Evolutionary conservation across 2,888 invertebrate genomes (phyloP).

Genomic region (Psylliodes chrysocephalus): DNA sequence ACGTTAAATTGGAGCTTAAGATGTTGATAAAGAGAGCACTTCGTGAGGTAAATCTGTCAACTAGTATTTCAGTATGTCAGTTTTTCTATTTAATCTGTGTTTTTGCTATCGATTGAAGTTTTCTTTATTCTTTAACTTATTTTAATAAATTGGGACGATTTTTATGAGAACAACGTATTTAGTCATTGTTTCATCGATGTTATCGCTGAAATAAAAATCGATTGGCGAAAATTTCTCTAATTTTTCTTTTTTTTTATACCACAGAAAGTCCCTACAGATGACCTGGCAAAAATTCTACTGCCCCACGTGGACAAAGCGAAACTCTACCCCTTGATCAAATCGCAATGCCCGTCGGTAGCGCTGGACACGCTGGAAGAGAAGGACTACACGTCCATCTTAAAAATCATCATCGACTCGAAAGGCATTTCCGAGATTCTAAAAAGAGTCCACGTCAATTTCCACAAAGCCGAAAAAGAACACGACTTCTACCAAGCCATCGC

Average conservation of each 20-base stretch:
- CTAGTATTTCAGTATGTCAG: too few relatives aligned
- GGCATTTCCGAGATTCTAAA: slow-evolving; percentile 35
- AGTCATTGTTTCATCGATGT: too few relatives aligned
- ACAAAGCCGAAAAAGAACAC: slow-evolving; percentile 6
- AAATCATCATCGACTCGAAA: slow-evolving; percentile 32
- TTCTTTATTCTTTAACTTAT: too few relatives aligned
- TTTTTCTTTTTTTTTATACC: slow-evolving; percentile 13
- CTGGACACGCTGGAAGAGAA: slow-evolving; percentile 36
- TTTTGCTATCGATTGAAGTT: too few relatives aligned
- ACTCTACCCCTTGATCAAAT: slow-evolving; percentile 32
- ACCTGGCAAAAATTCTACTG: slow-evolving; percentile 37
- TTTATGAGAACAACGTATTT: too few relatives aligned
- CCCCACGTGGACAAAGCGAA: slow-evolving; percentile 35
- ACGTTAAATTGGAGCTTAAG: slow-evolving; percentile 32
- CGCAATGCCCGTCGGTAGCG: slow-evolving; percentile 30
- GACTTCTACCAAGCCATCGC: slow-evolving; percentile 6
- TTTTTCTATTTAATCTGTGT: too few relatives aligned
- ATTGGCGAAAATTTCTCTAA: neutral
- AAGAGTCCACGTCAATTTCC: slow-evolving; percentile 7
- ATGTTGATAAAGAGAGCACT: slow-evolving; percentile 43
- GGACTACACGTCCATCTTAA: slow-evolving; percentile 26
- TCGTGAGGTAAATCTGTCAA: slow-evolving; percentile 46
- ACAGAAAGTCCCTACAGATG: slow-evolving; percentile 33
- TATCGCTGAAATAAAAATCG: too few relatives aligned
- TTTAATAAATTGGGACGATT: too few relatives aligned